phyloP scores from a whole-genome alignment of 2,113 vertebrate genomes.

The Ascaphus truei region DNA sequence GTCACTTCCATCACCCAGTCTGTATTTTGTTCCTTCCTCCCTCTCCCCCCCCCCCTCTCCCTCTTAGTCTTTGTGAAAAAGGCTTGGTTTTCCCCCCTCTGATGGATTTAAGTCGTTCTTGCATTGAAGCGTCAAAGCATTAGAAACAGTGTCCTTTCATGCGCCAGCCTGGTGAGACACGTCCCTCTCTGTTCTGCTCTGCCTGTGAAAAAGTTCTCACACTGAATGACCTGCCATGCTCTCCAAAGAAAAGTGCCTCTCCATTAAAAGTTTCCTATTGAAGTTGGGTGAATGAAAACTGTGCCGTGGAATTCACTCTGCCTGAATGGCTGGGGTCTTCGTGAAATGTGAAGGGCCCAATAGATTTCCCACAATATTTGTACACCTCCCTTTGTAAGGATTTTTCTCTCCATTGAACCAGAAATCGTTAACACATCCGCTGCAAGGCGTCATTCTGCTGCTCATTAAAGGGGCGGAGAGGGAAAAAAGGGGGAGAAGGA shows the following conservation, averaged over 20 bases:
- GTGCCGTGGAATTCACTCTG: constrained; percentile 78
- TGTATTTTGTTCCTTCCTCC: background rate
- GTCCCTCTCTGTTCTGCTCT: constrained; percentile 66
- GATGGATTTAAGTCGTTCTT: constrained; percentile 43
- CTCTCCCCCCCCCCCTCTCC: background rate
- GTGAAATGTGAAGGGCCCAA: constrained; percentile 77
- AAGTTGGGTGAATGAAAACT: constrained; percentile 74
- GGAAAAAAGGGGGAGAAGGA: background rate
- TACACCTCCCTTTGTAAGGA: constrained; percentile 83
- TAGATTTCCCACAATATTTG: constrained; percentile 94
- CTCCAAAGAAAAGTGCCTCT: constrained; percentile 79
- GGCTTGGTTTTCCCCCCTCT: constrained; percentile 41
- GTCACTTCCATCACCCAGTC: background rate
- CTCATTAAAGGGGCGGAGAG: constrained; percentile 41
- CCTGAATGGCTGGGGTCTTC: constrained; percentile 80
- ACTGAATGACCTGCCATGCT: constrained; percentile 72
- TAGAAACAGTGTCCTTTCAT: constrained; percentile 53
- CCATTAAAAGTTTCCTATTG: constrained; percentile 92
- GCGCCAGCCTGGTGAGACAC: constrained; percentile 54
- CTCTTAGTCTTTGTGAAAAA: constrained; percentile 12
- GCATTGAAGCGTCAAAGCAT: constrained; percentile 38
- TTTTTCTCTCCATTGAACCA: constrained; percentile 90
- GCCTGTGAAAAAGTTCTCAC: constrained; percentile 64
- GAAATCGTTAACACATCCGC: constrained; percentile 90
- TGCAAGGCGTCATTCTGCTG: constrained; percentile 59